Evolutionary conservation across 2,888 invertebrate species (phyloP), one percentile per base, ranked within the genome.

Genomic region (Pyralis farinalis): DNA sequence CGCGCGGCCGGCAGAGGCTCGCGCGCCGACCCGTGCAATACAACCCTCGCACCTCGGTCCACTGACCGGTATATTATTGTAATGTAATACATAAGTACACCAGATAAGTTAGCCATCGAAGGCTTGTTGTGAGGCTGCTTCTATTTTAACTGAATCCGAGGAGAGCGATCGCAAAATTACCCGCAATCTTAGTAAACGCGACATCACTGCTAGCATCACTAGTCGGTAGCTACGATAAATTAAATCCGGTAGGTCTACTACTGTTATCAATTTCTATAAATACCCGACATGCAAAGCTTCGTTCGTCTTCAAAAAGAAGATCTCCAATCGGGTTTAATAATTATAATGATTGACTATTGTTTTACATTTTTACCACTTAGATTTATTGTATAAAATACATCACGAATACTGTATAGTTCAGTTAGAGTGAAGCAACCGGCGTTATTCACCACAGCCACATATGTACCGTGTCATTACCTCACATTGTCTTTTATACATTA

Each of bases 391-490:
- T 16, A 16, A 16, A 27, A n/a, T 12, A 28, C 28, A 39, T 32
- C 11, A 33, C 28, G 16, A 27, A 33, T 28, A 31, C 30, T 31
- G 28, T 28, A 29, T 39, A 51, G 65, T 77, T 73, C 79, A 76
- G 77, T 80, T 74, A 65, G 62, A 72, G 57, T 62, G 71, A 72
- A 67, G 69, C 70, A 63, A 55, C 64, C 64, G 55, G 46, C 53
- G 55, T 57, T 55, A 52, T 55, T 58, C 59, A 59, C 55, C 57
- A 57, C 63, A 63, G 62, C 70, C 70, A 71, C 75, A 69, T 61
- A 59, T 71, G 67, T 75, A 76, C 78, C 77, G 74, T 75, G 74
- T 79, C 76, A 76, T 84, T 83, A 84, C 84, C 85, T 86, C 83
- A 85, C 84, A 70, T 71, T 66, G 69, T 78, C 73, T 76, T 77